phyloP scores from a whole-genome alignment of 2,888 invertebrate genomes.

The Frankliniella fusca region DNA sequence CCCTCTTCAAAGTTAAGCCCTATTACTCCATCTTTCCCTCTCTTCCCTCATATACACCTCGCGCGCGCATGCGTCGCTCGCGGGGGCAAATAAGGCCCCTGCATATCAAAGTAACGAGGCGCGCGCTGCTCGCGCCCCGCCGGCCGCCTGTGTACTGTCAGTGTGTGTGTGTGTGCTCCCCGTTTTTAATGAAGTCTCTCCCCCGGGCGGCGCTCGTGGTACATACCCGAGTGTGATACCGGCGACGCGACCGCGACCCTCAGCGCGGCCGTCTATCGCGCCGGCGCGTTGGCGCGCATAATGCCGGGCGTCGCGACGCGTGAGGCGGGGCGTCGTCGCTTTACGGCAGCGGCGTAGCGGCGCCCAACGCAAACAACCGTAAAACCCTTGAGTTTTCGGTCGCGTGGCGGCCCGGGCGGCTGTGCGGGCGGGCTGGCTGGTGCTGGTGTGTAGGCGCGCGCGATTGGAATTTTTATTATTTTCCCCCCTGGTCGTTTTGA shows the following conservation, averaged over 20 bases:
- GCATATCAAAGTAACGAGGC: background rate
- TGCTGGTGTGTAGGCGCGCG: background rate
- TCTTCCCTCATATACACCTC: too few species aligned
- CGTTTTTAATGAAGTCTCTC: too few species aligned
- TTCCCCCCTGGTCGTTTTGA: background rate
- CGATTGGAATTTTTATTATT: background rate
- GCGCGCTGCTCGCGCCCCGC: background rate
- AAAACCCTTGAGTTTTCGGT: background rate
- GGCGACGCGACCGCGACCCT: background rate
- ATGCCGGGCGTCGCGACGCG: background rate
- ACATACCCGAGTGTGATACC: background rate
- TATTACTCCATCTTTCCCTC: too few species aligned
- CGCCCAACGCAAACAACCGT: background rate
- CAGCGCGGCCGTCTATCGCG: background rate
- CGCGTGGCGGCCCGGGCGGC: background rate
- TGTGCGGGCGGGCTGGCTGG: too few species aligned
- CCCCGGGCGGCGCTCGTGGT: background rate
- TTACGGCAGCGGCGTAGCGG: background rate
- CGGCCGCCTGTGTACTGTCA: background rate
- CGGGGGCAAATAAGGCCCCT: background rate
- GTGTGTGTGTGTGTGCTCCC: background rate
- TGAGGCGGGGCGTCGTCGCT: background rate
- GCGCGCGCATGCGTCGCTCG: background rate
- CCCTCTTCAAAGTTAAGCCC: too few species aligned
- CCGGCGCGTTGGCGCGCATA: constrained; percentile 5